phyloP scores from a whole-genome alignment of 1,140 invertebrate genomes.

The Orchesella cincta region DNA sequence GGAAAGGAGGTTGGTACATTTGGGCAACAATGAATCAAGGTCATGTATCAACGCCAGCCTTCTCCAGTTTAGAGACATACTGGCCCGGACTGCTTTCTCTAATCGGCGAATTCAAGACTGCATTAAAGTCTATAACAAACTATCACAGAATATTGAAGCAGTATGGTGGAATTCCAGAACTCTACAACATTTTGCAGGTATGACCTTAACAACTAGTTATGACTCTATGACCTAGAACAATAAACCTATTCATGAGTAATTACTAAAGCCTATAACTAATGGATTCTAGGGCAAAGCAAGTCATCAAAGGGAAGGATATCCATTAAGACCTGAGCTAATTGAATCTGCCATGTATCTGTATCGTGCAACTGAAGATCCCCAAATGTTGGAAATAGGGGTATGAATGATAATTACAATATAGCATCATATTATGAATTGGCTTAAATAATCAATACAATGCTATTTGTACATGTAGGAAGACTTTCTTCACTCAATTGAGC shows the following conservation, averaged over 20 bases:
- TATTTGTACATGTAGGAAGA: too few species aligned
- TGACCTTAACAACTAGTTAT: too few species aligned
- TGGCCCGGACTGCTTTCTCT: slow-evolving; percentile 96
- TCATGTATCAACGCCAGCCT: slow-evolving; percentile 91
- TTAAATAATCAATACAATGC: slow-evolving; percentile 39
- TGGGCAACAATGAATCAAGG: slow-evolving; percentile 97
- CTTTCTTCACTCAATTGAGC: slow-evolving; percentile 83
- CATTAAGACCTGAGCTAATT: slow-evolving; percentile 89
- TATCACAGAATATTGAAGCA: slow-evolving; percentile 95
- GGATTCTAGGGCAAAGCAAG: slow-evolving; percentile 70
- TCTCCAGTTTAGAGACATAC: slow-evolving; percentile 91
- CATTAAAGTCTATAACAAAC: slow-evolving; percentile 89
- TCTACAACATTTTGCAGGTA: slow-evolving; percentile 87
- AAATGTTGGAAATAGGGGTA: slow-evolving; percentile 77
- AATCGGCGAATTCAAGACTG: slow-evolving; percentile 83
- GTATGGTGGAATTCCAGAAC: slow-evolving; percentile 96
- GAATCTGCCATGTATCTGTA: slow-evolving; percentile 98
- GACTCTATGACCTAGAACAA: too few species aligned
- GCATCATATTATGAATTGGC: slow-evolving; percentile 63
- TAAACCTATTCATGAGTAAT: too few species aligned
- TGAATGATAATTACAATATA: too few species aligned
- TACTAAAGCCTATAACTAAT: slow-evolving; percentile 1
- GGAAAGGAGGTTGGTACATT: slow-evolving; percentile 91
- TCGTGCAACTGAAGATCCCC: slow-evolving; percentile 87
- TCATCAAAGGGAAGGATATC: slow-evolving; percentile 86